Conservation (phyloP, 2,113 vertebrate genomes). For the Mesocricetus auratus region DNA sequence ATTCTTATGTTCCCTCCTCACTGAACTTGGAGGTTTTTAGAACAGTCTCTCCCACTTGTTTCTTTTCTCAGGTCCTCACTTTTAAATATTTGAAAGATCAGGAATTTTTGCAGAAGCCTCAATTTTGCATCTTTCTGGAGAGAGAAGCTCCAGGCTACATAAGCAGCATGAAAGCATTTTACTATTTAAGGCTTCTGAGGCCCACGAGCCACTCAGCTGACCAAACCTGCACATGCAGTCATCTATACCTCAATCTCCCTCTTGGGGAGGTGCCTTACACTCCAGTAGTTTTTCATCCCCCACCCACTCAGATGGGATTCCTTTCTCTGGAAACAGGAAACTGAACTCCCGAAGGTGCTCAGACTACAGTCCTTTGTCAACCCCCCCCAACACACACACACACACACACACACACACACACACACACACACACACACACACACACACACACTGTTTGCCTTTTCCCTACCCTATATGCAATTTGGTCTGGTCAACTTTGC, state of each 20-base stretch:
- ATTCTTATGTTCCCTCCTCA: neutral
- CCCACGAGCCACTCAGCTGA: neutral
- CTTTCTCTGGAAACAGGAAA: neutral
- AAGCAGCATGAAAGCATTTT: neutral
- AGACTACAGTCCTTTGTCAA: neutral
- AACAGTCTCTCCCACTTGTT: neutral
- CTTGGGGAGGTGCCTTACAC: neutral
- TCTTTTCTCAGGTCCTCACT: neutral
- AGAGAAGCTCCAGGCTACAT: neutral
- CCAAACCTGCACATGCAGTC: neutral
- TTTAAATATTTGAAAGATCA: neutral
- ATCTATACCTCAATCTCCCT: neutral
- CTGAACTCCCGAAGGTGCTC: neutral
- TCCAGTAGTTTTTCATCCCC: neutral
- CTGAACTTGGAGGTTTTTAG: neutral
- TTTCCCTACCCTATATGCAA: neutral
- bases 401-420: too few relatives aligned
- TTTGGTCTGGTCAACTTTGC: neutral
- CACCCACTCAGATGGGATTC: neutral
- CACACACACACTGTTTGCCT: too few relatives aligned
- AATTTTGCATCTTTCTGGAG: neutral
- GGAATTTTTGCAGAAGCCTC: neutral
- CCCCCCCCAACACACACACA: too few relatives aligned
- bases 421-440: too few relatives aligned
- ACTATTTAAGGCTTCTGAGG: too few relatives aligned